Evolutionary conservation across 2,888 invertebrate genomes (phyloP), one percentile per base, ranked within the genome.

Genomic region (Pristionchus maxplancki): DNA sequence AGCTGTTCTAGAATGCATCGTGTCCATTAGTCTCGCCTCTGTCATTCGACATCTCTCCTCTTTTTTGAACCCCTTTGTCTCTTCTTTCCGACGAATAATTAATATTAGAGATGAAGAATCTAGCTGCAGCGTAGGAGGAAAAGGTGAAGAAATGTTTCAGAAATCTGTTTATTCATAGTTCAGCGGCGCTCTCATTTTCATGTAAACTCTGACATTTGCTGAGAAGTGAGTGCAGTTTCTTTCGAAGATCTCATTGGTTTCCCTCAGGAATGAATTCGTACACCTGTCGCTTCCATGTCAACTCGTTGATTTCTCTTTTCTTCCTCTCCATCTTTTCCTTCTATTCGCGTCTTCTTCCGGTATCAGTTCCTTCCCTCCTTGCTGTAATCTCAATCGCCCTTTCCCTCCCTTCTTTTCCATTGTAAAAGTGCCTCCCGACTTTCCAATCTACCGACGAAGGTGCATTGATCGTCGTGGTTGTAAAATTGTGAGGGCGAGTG

Each of bases 401-500:
- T 81, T 81, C 31, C 50, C n/a, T 81, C 50, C 31, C 50, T 48
- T 24, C 11, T 24, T 50, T 40, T 28, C 71, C 28, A 81, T 50
- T 81, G 81, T 81, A 50, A 81, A 81, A 50, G 81, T 81, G 48
- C 81, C 50, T 48, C 48, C 78, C 48, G 81, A 81, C 50, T 50
- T 81, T 74, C 74, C 37, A 74, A 40, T 40, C 74, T 71, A 37
- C 37, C 71, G n/a, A 11, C 37, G 67, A 74, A 11, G 37, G 74
- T 74, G 40, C 40, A 74, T 40, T 40, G 13, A 71, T 74, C 74
- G 74, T 40, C 4, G 20, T 40, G 37, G 40, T 74, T 40, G 74
- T 74, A 74, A 74, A 71, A 71, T 24, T 40, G 74, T 74, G 37
- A 67, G 31, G 37, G 40, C 17, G 64, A 31, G 74, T 74, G 31